Evolutionary conservation across 2,113 vertebrate genomes (phyloP), one percentile per base, ranked within the genome.

Genomic region (Pseudonaja textilis): DNA sequence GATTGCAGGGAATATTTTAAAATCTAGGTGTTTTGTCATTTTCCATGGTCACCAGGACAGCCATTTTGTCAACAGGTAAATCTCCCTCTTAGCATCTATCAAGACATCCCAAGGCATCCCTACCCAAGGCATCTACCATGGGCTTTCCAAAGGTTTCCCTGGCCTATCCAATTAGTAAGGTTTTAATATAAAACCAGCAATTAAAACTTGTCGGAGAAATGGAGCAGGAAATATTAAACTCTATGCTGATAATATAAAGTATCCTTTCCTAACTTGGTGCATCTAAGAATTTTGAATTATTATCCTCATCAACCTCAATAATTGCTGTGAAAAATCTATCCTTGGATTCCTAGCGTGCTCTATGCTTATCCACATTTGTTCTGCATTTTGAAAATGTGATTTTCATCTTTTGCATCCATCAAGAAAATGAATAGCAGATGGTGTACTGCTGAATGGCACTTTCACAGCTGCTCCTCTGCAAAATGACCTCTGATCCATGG

Each of bases 361-460:
- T 1, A 26, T 3, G 16, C 1, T 3, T 45, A 4, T 57, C 42
- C 57, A 42, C 85, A 85, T 74, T 85, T 89, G 10, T 88, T 92
- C 52, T 92, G 88, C 26, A 57, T 89, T 89, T 92, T 39, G 23
- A 85, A 61, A 45, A 29, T 85, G 2, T 89, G 39, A 5, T 85
- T 55, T 59, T 55, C 64, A 59, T 85, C 52, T 54, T 45, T 59
- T 47, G 85, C 20, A 56, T 29, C 20, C 11, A 89, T 50, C 39
- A 89, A 85, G 20, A 92, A 92, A 89, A 89, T 50, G 11, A 91
- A 91, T 69, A 92, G 91, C 91, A 89, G 92, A 92, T 92, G 88
- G 88, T 47, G 47, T 85, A 55, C 54, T 92, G 42, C 88, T 92
- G 88, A 92, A 50, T 29, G 59, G 64, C 88, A 85, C 54, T 85